Conservation (phyloP, 2,113 vertebrate genomes). For the Sula dactylatra region DNA sequence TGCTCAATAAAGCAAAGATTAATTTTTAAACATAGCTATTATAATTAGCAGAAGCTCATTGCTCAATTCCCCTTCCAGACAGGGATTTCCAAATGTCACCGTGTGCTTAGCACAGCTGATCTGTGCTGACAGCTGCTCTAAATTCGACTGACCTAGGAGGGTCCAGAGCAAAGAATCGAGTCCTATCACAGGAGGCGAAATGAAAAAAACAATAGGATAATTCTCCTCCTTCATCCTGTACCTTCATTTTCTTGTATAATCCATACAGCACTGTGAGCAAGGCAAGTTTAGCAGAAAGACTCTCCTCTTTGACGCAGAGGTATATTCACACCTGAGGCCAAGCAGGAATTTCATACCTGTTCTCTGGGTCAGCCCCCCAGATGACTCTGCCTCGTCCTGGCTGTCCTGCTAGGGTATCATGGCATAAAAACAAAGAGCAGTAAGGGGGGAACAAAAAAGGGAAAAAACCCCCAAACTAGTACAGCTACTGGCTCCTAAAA, state of each 20-base stretch:
- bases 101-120: constrained; percentile 1
- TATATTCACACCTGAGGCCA: not conserved
- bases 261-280: not conserved
- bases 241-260: not conserved
- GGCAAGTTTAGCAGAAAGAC: not conserved
- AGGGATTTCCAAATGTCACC: constrained; percentile 51
- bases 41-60: constrained; percentile 28
- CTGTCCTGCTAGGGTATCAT: not conserved
- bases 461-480: fast-evolving
- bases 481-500: not conserved
- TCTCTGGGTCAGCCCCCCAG: not conserved
- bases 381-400: not conserved
- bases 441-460: not conserved
- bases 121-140: not conserved
- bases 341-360: not conserved
- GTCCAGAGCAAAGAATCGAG: not conserved
- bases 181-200: not conserved
- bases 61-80: constrained; percentile 30
- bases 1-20: constrained; percentile 40
- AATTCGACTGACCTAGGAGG: not conserved
- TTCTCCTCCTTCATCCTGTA: not conserved
- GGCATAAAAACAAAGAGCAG: not conserved
- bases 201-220: not conserved
- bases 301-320: not conserved
- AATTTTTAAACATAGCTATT: constrained; percentile 34